Base-by-base conservation (phyloP, 2,888 invertebrate genomes). In the Orchesella flavescens region DNA sequence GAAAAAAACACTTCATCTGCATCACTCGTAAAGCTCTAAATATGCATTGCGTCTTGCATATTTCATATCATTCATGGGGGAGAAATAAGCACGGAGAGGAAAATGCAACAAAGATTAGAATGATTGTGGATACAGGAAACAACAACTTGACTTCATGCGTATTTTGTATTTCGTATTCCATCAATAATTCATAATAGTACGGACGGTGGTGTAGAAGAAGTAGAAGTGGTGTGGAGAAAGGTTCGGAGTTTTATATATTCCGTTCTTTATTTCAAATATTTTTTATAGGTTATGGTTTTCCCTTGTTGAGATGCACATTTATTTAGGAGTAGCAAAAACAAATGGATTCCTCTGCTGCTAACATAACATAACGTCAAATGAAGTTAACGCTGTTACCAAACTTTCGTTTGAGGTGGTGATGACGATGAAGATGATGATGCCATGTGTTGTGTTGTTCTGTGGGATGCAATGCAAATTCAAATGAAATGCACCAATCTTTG, bases 141-240 rank as follows among this genome's bases (percentile, higher is more conserved):
- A 76, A 57, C 24, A 79, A 72, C 61, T 65, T 53, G 53, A 71
- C 49, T 69, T 66, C 34, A 34, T 34, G 34, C 34, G n/a, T n/a
- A n/a, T n/a, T n/a, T n/a, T n/a, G n/a, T 55, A 44, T 74, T 82
- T 82, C 23, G 81, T 69, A 69, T 82, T 68, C 81, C 75, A 82
- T 82, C 81, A 82, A 82, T 82, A 82, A 82, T 82, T 82, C 75
- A 82, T 75, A 82, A 74, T 75, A 82, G 68, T 68, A 69, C 81
- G 44, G 53, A 81, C 66, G 73, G 53, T 53, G 46, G 46, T 46
- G 15, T 57, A 12, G 57, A 12, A 49, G 10, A 49, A 12, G 49
- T 49, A 12, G 49, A 49, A n/a, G 57, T n/a, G n/a, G 17, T 57
- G 17, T 57, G 59, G 23, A 59, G 53, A 53, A 53, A 53, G 53